phyloP scores from a whole-genome alignment of 2,113 vertebrate species.

The Petaurus breviceps region DNA sequence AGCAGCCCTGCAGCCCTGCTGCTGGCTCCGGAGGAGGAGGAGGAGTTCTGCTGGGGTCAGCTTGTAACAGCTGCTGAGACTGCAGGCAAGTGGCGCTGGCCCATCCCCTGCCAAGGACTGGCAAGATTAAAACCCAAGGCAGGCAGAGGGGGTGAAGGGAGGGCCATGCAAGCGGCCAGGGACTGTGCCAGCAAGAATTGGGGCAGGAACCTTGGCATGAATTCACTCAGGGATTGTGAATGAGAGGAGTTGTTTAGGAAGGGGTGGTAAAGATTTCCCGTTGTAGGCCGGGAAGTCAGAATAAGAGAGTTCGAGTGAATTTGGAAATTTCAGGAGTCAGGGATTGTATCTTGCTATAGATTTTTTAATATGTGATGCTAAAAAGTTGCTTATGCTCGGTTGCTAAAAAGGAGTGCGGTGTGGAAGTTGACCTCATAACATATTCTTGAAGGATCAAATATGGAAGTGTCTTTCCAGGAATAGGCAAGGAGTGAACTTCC shows the following conservation, averaged over 20 bases:
- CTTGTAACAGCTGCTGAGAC: slow-evolving; percentile 74
- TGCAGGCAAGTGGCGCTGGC: slow-evolving; percentile 83
- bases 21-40: slow-evolving; percentile 66
- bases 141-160: slow-evolving; percentile 86
- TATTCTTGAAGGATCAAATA: neutral
- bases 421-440: neutral
- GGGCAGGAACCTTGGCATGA: slow-evolving; percentile 54
- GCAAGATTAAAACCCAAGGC: slow-evolving; percentile 83
- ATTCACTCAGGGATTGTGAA: slow-evolving; percentile 12
- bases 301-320: neutral
- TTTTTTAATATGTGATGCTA: neutral
- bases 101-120: slow-evolving; percentile 81
- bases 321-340: neutral
- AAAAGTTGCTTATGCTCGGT: neutral
- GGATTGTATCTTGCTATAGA: neutral
- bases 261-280: neutral
- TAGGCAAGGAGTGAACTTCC: neutral
- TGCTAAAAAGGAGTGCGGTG: neutral
- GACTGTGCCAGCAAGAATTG: neutral
- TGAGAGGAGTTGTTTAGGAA: neutral
- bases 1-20: neutral
- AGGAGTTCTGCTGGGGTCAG: slow-evolving; percentile 79
- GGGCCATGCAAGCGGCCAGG: neutral
- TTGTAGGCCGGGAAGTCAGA: neutral
- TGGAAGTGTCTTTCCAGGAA: slow-evolving; percentile 63